Evolutionary conservation across 1,140 invertebrate species (phyloP).

Genomic region (Trigoniulus corallinus): DNA sequence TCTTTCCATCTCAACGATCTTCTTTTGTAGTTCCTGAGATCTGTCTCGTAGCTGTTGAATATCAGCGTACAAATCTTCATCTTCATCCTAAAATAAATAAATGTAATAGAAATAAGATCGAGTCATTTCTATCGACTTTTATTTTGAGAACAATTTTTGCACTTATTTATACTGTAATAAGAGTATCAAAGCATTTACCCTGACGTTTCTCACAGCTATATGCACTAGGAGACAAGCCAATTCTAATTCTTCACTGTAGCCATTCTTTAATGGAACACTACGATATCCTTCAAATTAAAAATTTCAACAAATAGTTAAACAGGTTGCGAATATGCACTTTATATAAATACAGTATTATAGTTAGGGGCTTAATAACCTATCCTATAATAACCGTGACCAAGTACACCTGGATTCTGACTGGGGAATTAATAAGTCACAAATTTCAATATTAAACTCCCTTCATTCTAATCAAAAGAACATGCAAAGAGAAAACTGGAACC

Average conservation of each 20-base stretch:
- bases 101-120: background rate
- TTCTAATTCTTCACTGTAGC: conserved; percentile 82
- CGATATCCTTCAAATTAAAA: conserved; percentile 50
- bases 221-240: conserved; percentile 77
- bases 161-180: background rate
- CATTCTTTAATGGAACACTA: conserved; percentile 78
- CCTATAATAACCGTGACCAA: too few species aligned
- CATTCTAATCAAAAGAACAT: too few species aligned
- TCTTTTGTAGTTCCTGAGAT: conserved; percentile 17
- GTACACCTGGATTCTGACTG: too few species aligned
- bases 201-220: conserved; percentile 40
- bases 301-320: too few species aligned
- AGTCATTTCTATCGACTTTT: background rate
- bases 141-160: background rate
- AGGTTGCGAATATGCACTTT: too few species aligned
- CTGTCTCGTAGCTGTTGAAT: conserved; percentile 24
- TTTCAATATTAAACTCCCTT: too few species aligned
- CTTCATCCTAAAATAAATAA: too few species aligned
- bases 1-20: conserved; percentile 17
- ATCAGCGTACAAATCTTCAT: conserved; percentile 12
- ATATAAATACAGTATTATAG: too few species aligned
- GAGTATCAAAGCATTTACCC: conserved; percentile 18
- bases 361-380: too few species aligned
- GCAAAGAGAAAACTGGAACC: too few species aligned
- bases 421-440: too few species aligned